Evolutionary conservation across 2,113 vertebrate genomes (phyloP).

Genomic region (Arenaria interpres): DNA sequence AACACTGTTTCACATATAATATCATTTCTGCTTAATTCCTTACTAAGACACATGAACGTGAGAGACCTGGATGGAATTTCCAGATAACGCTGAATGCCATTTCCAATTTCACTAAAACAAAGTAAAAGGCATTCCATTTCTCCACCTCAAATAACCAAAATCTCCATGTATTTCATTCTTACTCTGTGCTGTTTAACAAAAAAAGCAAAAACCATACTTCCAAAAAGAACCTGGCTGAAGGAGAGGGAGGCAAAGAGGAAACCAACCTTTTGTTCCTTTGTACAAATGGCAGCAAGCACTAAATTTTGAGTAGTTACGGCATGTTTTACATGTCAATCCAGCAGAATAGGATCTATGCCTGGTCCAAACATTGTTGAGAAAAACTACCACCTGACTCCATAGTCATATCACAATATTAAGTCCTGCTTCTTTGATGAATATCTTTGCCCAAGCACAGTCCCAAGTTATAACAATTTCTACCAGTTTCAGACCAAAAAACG

Average conservation of each 20-base stretch:
- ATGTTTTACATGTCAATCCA: not conserved
- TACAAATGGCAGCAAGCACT: not conserved
- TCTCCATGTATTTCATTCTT: not conserved
- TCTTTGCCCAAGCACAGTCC: not conserved
- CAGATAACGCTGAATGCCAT: not conserved
- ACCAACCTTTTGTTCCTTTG: not conserved
- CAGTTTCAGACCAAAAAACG: not conserved
- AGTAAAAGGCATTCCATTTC: not conserved
- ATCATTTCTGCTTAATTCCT: not conserved
- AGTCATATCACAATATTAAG: too few relatives aligned
- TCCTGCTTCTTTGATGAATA: not conserved
- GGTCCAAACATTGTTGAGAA: not conserved
- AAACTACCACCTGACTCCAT: not conserved
- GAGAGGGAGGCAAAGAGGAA: not conserved
- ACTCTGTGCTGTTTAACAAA: not conserved
- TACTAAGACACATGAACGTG: not conserved
- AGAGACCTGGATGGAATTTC: not conserved
- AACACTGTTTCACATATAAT: not conserved
- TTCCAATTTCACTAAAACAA: not conserved
- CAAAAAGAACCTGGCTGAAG: not conserved
- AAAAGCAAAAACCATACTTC: not conserved
- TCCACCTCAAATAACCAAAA: not conserved
- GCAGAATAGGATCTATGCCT: not conserved
- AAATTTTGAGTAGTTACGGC: not conserved
- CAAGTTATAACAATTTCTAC: not conserved